Evolutionary conservation across 2,113 vertebrate genomes (phyloP), one percentile per base, ranked within the genome.

Genomic region (Corythornis madagascariensis): DNA sequence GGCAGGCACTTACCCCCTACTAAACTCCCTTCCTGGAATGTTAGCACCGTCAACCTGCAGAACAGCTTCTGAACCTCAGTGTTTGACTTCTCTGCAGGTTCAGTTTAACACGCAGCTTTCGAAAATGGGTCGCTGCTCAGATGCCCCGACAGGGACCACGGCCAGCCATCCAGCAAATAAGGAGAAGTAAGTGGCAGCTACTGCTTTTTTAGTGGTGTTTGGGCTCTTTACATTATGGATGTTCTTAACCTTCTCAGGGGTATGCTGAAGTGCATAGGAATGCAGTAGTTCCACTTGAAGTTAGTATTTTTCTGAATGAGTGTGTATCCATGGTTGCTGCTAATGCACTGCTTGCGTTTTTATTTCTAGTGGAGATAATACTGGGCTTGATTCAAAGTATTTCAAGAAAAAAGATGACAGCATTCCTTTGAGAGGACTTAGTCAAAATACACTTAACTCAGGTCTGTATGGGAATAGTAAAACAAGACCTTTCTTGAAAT

Each of bases 321-420:
- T 3, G 31, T 42, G 19, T 45, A 50, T 48, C 28, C 17, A 11
- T 14, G 7, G 10, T 35, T 8, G 1, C 10, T 38, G 8, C 31
- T 31, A 35, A 40, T 17, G 16, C 18, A 16, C 11, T 38, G 57
- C 29, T 24, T 21, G 20, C 50, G 60, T 66, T 47, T 95, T 81
- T 80, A 3, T 43, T 87, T 89, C 38, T 94, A 99, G 98, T 70
- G 95, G 97, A 70, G 98, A 98, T 29, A 95, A 93, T 42, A 40
- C 96, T 47, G 98, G 98, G 33, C 95, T 99, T 94, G 99, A 99
- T 42, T 88, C 98, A 0, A 99, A 99, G 83, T 99, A 99, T 86
- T 97, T 99, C 69, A 99, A 98, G 97, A 99, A 97, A 81, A 97
- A 98, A 96, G 98, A 99, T 14, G 98, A 98, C 60, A 98, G 98